Evolutionary conservation across 2,113 vertebrate genomes (phyloP).

Genomic region (Chlorodrepanis virens): DNA sequence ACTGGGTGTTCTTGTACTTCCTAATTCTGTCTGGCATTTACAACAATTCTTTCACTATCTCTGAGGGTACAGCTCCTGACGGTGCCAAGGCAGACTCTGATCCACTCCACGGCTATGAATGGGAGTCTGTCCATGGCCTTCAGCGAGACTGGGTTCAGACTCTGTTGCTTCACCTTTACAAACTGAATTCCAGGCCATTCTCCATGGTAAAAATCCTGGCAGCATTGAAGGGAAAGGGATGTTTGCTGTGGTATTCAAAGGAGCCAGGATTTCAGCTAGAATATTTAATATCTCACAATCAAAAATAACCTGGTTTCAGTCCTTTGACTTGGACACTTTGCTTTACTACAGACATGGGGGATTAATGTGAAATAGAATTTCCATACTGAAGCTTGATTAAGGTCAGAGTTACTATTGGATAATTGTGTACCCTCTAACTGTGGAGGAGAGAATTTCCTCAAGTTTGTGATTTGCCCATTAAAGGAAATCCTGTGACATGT

Average conservation of each 20-base stretch:
- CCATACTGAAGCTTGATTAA: constrained; percentile 6
- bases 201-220: constrained; percentile 43
- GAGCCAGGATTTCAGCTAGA: not conserved
- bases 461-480: constrained; percentile 31
- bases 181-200: constrained; percentile 45
- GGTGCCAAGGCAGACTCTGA: constrained; percentile 3
- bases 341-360: constrained; percentile 16
- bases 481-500: not conserved
- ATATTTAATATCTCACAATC: not conserved
- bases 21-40: constrained; percentile 64
- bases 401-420: constrained; percentile 35
- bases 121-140: not conserved
- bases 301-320: not conserved
- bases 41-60: constrained; percentile 46
- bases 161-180: constrained; percentile 35
- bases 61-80: not conserved
- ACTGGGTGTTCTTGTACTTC: constrained; percentile 56
- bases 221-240: not conserved
- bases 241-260: constrained; percentile 24
- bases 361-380: constrained; percentile 25
- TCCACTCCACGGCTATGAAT: constrained; percentile 8
- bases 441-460: constrained; percentile 18
- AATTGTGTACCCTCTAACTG: constrained; percentile 32
- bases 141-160: not conserved
- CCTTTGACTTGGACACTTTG: not conserved